Conservation (phyloP, 2,888 invertebrate species). For the Meganola albula region DNA sequence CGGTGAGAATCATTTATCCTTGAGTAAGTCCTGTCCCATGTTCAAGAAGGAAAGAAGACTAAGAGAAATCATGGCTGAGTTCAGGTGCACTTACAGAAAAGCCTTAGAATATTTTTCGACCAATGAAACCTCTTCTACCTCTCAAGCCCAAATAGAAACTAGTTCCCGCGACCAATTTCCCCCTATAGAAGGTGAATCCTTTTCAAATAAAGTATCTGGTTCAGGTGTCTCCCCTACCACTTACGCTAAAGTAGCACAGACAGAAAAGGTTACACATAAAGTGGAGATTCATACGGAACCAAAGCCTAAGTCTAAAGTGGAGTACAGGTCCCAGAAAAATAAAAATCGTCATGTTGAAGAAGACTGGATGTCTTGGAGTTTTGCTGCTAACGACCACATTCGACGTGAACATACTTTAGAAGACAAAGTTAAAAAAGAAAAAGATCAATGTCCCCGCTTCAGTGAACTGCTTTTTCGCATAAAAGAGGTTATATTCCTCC, state of each 20-base stretch:
- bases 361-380: background rate
- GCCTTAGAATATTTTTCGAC: constrained; percentile 1
- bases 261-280: background rate
- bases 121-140: background rate
- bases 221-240: no score
- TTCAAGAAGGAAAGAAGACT: constrained; percentile 1
- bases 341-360: background rate
- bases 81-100: constrained; percentile 2
- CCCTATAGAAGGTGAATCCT: background rate
- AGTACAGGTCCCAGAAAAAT: background rate
- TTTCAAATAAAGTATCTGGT: no score
- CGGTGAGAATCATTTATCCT: no score
- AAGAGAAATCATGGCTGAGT: constrained; percentile 5
- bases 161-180: background rate
- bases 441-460: background rate
- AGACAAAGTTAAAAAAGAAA: background rate
- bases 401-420: no score
- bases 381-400: no score
- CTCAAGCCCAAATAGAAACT: background rate
- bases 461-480: background rate
- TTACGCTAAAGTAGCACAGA: background rate
- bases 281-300: background rate
- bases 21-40: background rate
- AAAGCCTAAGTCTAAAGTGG: no score
- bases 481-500: constrained; percentile 1